phyloP scores from a whole-genome alignment of 2,888 invertebrate genomes.

The Parnassius mnemosyne region DNA sequence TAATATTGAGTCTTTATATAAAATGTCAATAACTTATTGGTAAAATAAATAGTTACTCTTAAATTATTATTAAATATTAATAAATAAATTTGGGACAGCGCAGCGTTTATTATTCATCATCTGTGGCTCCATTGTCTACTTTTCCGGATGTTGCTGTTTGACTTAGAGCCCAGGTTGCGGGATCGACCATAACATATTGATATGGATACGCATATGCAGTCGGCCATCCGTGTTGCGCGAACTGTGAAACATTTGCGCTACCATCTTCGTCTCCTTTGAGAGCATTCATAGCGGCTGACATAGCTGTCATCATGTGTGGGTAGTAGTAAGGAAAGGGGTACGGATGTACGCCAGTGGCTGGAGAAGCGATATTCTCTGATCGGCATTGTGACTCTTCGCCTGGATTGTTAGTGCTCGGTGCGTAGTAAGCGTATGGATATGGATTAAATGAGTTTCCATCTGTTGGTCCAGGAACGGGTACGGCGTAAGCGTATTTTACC shows the following conservation, averaged over 20 bases:
- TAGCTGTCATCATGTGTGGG: constrained; percentile 64
- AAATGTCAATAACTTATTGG: background rate
- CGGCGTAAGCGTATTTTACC: constrained; percentile 55
- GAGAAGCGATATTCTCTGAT: constrained; percentile 32
- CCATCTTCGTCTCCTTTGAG: constrained; percentile 51
- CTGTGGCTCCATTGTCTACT: constrained; percentile 32
- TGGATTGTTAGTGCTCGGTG: constrained; percentile 30
- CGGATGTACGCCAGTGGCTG: constrained; percentile 30
- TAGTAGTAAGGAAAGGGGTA: constrained; percentile 58
- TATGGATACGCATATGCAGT: constrained; percentile 62
- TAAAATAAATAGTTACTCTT: background rate
- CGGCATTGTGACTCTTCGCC: constrained; percentile 42
- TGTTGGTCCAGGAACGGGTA: constrained; percentile 42
- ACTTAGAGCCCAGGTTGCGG: constrained; percentile 53
- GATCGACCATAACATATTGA: constrained; percentile 66
- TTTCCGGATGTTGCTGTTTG: constrained; percentile 40
- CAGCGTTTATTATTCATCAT: constrained; percentile 4
- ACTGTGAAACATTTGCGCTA: constrained; percentile 39
- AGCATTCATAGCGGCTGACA: constrained; percentile 54
- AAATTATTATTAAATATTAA: background rate
- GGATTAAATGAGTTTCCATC: constrained; percentile 41
- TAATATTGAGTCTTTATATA: background rate
- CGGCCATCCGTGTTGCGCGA: constrained; percentile 53
- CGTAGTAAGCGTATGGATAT: constrained; percentile 51
- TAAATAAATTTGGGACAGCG: background rate